These are phyloP conservation scores for Okamejei kenojei DNA, from an alignment of 2,797 vertebrate genomes.

Conservation along the genomic window DNA sequence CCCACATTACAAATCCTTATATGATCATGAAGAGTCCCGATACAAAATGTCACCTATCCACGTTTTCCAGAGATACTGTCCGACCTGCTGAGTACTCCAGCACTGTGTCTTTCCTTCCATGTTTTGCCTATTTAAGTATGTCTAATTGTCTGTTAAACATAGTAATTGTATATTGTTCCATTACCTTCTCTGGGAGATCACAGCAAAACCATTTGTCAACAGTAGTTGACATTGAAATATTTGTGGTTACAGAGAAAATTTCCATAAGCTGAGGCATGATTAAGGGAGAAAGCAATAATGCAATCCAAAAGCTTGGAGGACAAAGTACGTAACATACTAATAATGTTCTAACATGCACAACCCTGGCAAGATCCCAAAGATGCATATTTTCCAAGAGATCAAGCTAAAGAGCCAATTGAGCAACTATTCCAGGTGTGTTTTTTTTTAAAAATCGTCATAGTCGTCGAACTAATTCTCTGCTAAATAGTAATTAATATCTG, in stretches of 20 bases:
- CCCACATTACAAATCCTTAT: too few species aligned
- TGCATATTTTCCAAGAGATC: not conserved
- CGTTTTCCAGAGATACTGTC: too few species aligned
- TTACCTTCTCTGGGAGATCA: too few species aligned
- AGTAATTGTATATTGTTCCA: too few species aligned
- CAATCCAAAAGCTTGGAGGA: not conserved
- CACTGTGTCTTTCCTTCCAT: too few species aligned
- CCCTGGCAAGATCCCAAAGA: not conserved
- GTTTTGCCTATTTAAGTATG: too few species aligned
- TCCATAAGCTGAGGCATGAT: not conserved
- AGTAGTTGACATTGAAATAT: not conserved
- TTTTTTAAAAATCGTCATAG: not conserved
- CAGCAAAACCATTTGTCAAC: too few species aligned
- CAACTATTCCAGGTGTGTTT: not conserved
- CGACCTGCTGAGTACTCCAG: too few species aligned
- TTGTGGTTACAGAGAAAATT: not conserved
- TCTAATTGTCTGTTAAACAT: too few species aligned
- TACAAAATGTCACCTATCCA: too few species aligned
- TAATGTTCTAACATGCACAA: constrained; percentile 2
- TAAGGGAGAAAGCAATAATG: not conserved
- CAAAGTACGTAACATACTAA: not conserved
- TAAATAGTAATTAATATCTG: not conserved
- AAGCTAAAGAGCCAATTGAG: not conserved
- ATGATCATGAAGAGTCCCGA: too few species aligned
- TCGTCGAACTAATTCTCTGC: not conserved